phyloP scores from a whole-genome alignment of 2,797 vertebrate species.

The Bryconaethiops microstoma region DNA sequence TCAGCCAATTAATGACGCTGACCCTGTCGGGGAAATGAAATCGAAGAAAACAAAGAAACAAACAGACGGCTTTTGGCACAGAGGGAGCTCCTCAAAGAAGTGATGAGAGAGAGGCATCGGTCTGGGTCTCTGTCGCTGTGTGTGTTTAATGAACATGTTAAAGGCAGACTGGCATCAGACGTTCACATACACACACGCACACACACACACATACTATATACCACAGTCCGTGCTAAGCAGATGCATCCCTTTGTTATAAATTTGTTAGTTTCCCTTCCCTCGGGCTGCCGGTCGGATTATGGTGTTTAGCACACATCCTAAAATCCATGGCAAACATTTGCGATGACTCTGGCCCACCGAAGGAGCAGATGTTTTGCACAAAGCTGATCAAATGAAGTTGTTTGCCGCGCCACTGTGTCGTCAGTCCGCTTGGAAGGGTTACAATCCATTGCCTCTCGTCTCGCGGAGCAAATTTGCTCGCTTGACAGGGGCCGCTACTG shows the following conservation, averaged over 20 bases:
- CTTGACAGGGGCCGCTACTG: slow-evolving; percentile 33
- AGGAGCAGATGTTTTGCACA: slow-evolving; percentile 74
- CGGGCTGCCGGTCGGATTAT: slow-evolving; percentile 75
- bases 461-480: slow-evolving; percentile 56
- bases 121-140: slow-evolving; percentile 1
- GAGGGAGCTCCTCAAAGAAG: slow-evolving; percentile 28
- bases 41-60: slow-evolving; percentile 51
- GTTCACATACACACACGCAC: background rate
- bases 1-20: slow-evolving; percentile 81
- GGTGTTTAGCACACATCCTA: slow-evolving; percentile 75
- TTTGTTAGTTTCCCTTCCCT: slow-evolving; percentile 72
- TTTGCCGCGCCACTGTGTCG: slow-evolving; percentile 71
- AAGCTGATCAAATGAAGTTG: slow-evolving; percentile 81
- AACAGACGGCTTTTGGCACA: slow-evolving; percentile 31
- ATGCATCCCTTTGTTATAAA: slow-evolving; percentile 73
- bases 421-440: slow-evolving; percentile 66
- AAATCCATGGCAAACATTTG: slow-evolving; percentile 83
- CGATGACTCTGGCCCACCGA: slow-evolving; percentile 72
- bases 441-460: slow-evolving; percentile 52
- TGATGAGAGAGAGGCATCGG: slow-evolving; percentile 1
- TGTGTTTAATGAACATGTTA: slow-evolving; percentile 64
- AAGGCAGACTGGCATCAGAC: slow-evolving; percentile 22
- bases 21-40: slow-evolving; percentile 53
- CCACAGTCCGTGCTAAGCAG: slow-evolving; percentile 68
- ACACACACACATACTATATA: slow-evolving; percentile 63